Base-by-base conservation (phyloP, 2,797 vertebrate genomes). In the Falco biarmicus region DNA sequence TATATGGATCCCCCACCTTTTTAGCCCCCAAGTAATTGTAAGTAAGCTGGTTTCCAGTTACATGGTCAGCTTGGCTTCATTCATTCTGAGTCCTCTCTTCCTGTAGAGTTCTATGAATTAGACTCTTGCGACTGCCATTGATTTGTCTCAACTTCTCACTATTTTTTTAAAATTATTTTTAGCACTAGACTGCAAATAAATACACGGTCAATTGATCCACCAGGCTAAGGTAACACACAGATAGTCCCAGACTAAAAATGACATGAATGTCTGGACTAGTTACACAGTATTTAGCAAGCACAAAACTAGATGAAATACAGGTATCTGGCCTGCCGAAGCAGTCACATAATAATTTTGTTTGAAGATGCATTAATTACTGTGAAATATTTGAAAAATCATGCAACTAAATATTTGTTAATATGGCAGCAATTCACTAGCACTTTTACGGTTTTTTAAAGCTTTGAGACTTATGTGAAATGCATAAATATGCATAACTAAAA, bases 21-120 rank as follows among this genome's bases (percentile, higher is more conserved):
- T 57, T n/a, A 51, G 8, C 56, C 31, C 56, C 20, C 63, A 80
- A 53, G 71, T 92, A 96, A 95, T 92, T 81, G 29, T 85, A 83
- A 93, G 66, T 15, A 88, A 86, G 37, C 39, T 20, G 29, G 86
- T 94, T 96, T 97, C 71, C 85, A 87, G 85, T 96, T 96, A 79
- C 11, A 2, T 63, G 54, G 57, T 88, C 60, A 84, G 39, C 80
- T 90, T 81, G 45, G 14, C 59, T 93, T 93, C 89, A 82, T 87
- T 95, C 76, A 65, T 87, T 84, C 91, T 61, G 47, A 69, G 31
- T 83, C 53, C 47, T 78, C 56, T 69, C 28, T 73, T 96, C 57
- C 71, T 63, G 20, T 54, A 15, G 45, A 84, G 31, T 87, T 91
- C 74, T 82, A 79, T 80, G 51, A 93, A 90, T 87, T 87, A 93